Evolutionary conservation across 2,888 invertebrate genomes (phyloP).

Genomic region (Melieria omissa): DNA sequence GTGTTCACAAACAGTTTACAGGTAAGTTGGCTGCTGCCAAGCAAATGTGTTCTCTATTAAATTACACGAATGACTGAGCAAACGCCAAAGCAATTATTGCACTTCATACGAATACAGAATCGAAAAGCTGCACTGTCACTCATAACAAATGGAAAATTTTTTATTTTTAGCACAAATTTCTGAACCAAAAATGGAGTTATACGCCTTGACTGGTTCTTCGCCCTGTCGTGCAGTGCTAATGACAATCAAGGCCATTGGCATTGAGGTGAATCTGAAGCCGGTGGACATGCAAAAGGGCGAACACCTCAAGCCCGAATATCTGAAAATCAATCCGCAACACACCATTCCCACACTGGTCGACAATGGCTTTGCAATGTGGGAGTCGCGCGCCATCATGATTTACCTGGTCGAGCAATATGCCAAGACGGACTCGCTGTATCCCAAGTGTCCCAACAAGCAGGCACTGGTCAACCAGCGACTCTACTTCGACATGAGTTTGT

Average conservation of each 20-base stretch:
- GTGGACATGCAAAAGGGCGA: conserved; percentile 71
- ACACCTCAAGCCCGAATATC: conserved; percentile 74
- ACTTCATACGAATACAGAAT: too few relatives aligned
- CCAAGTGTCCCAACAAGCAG: conserved; percentile 78
- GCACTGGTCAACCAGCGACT: conserved; percentile 80
- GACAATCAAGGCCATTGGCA: conserved; percentile 72
- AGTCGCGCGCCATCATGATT: conserved; percentile 82
- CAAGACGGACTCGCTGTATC: conserved; percentile 76
- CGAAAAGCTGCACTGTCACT: too few relatives aligned
- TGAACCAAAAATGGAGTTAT: conserved; percentile 69
- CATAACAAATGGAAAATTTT: too few relatives aligned
- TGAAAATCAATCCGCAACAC: conserved; percentile 83
- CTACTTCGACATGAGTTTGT: conserved; percentile 82
- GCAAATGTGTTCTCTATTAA: too few relatives aligned
- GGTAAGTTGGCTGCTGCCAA: too few relatives aligned
- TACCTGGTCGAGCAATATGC: conserved; percentile 83
- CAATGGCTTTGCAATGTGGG: conserved; percentile 81
- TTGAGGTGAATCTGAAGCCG: conserved; percentile 72
- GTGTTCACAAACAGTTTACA: too few relatives aligned
- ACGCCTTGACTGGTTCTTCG: conserved; percentile 72
- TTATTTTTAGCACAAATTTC: too few relatives aligned
- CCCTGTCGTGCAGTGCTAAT: conserved; percentile 74
- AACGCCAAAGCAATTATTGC: too few relatives aligned
- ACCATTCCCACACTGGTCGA: conserved; percentile 84
- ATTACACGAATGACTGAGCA: too few relatives aligned